Base-by-base conservation (phyloP, 2,888 invertebrate species). In the Nysson spinosus region DNA sequence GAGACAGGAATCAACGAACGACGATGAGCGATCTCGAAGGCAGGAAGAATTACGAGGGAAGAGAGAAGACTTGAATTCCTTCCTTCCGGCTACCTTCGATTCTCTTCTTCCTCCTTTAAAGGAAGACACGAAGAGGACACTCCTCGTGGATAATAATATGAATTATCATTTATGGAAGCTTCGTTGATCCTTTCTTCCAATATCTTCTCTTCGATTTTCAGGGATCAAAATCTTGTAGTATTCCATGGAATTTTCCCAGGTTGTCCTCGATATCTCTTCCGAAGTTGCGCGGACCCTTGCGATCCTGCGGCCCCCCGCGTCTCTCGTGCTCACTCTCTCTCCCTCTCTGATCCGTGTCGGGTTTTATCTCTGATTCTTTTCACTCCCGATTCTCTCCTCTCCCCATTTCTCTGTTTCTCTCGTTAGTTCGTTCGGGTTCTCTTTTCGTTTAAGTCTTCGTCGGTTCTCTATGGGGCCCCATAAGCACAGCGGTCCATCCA, bases 401-500 rank as follows among this genome's bases (percentile, higher is more conserved):
- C n/a, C 4, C 6, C 4, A 11, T 46, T 30, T 65, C 51, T 57
- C 54, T 47, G 20, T 22, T n/a, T 20, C n/a, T 42, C 34, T 46
- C 17, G 52, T 30, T 51, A 12, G 20, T 40, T 47, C 12, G 55
- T 19, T 47, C 28, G 5, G 30, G 32, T 44, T 56, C 34, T 55
- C 26, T 37, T 52, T 14, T 14, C 42, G 42, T 40, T 12, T 46
- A 43, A 26, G 32, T 46, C 35, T 39, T 20, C 35, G 11, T 57
- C 40, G 42, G 49, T 35, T 56, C 46, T 14, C 9, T 64, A 69
- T 72, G 75, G 73, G 66, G 69, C 80, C 73, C 75, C 79, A 67
- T 74, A 70, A 74, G 80, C 68, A 78, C 78, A 68, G 80, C 72
- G 76, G 73, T 79, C 81, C 79, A 68, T 83, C 79, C 80, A 47